Evolutionary conservation across 37 sponge, comb jelly and placozoan species (phyloP).

Genomic region (Hexactinellida sp.): DNA sequence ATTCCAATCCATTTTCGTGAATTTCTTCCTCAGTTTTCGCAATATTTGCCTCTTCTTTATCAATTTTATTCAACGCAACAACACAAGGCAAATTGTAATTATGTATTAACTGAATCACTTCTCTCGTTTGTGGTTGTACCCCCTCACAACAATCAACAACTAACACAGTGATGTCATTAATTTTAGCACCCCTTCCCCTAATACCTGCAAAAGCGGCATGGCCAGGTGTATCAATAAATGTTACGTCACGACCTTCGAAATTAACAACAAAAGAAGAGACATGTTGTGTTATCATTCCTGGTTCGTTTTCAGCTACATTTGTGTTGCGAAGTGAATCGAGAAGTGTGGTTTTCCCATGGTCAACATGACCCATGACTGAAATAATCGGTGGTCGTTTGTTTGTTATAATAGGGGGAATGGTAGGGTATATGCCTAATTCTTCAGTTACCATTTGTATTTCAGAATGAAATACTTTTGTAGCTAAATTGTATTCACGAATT

Average conservation of each 20-base stretch:
- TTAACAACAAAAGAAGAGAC: conserved; percentile 81
- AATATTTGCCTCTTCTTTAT: conserved; percentile 37
- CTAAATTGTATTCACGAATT: background rate
- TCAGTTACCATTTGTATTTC: background rate
- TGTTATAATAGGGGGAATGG: background rate
- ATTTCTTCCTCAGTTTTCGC: conserved; percentile 40
- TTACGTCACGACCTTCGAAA: conserved; percentile 38
- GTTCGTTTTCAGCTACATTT: conserved; percentile 60
- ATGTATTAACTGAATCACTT: conserved; percentile 57
- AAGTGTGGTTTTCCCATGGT: conserved; percentile 94
- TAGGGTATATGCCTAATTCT: background rate
- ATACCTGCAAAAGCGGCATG: conserved; percentile 86
- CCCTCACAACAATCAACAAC: conserved; percentile 93
- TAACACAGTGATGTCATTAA: conserved; percentile 78
- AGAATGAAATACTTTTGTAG: background rate
- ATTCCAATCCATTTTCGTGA: conserved; percentile 51
- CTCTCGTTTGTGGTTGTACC: conserved; percentile 68
- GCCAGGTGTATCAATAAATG: conserved; percentile 94
- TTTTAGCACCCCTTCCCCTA: conserved; percentile 59
- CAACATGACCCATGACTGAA: conserved; percentile 90
- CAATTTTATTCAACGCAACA: conserved; percentile 89
- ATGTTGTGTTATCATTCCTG: conserved; percentile 93
- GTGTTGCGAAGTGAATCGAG: conserved; percentile 71
- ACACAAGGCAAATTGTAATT: conserved; percentile 64
- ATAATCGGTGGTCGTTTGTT: conserved; percentile 65